Conservation (phyloP, 2,888 invertebrate species). For the Vannuccia rotundouncinata region DNA sequence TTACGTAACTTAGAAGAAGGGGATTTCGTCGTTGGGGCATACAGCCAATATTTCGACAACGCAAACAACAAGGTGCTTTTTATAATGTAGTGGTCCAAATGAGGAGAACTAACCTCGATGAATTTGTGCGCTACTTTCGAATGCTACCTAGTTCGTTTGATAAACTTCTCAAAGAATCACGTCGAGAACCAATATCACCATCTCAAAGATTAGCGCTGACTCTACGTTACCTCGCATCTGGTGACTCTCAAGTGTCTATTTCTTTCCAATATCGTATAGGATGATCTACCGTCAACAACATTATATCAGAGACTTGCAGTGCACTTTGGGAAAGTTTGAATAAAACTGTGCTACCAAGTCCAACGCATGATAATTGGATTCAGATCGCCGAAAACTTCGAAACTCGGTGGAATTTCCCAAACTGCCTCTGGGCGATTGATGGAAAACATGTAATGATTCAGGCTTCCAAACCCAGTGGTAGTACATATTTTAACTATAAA, state of each 20-base stretch:
- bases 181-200: neutral
- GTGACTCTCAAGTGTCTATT: neutral
- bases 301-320: neutral
- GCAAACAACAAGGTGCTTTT: neutral
- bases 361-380: neutral
- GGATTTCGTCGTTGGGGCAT: neutral
- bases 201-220: neutral
- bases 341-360: neutral
- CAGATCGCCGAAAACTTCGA: neutral
- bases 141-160: neutral
- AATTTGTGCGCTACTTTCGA: neutral
- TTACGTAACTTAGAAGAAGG: neutral
- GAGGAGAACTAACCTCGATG: neutral
- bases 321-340: neutral
- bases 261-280: neutral
- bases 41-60: neutral
- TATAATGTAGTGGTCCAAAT: neutral
- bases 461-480: neutral
- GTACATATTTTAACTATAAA: neutral
- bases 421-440: neutral
- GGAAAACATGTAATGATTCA: neutral
- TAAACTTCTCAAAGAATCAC: neutral
- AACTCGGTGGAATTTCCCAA: neutral
- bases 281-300: neutral
- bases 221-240: neutral